A percentile compares a stretch with the other conserved stretches of the same genome.
Conservation (phyloP, 2,888 invertebrate species). For the Drosophila subquinaria region DNA sequence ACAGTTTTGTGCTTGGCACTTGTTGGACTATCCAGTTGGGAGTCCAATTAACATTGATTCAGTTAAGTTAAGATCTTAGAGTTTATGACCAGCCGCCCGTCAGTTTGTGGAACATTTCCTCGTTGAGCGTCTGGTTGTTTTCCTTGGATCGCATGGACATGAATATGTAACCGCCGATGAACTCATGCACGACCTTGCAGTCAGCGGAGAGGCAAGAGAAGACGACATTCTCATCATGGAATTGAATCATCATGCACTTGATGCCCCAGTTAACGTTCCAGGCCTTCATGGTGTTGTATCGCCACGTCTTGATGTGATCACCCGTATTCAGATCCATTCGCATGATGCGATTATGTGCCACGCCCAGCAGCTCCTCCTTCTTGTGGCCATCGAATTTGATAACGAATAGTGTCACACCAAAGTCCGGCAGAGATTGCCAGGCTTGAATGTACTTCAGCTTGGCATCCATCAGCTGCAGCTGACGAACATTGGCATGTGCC, state of each 20-base stretch:
- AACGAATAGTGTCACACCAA: conserved; percentile 97
- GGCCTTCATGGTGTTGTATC: conserved; percentile 98
- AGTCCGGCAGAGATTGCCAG: conserved; percentile 99
- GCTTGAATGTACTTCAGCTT: conserved; percentile 99
- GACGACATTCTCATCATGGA: conserved; percentile 97
- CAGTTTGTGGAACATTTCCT: conserved; percentile 98
- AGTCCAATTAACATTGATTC: conserved; percentile 1
- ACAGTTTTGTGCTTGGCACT: conserved; percentile 76
- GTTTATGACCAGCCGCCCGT: conserved; percentile 95
- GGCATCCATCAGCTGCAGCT: conserved; percentile 95
- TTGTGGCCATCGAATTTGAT: conserved; percentile 95
- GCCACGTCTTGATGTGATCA: conserved; percentile 98
- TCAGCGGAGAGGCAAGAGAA: conserved; percentile 98
- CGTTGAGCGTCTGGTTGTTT: conserved; percentile 97
- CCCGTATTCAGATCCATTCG: conserved; percentile 97
- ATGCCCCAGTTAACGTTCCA: conserved; percentile 99
- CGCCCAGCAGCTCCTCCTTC: conserved; percentile 96
- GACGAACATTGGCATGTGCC: conserved; percentile 98
- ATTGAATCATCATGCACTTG: conserved; percentile 99
- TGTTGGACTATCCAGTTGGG: conserved; percentile 9
- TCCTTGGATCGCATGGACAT: conserved; percentile 99
- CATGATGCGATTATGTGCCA: conserved; percentile 97
- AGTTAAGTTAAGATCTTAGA: not conserved
- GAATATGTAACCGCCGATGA: conserved; percentile 99
- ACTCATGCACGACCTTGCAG: conserved; percentile 99